Base-by-base conservation (phyloP, 2,113 vertebrate species). In the Oophaga pumilio region DNA sequence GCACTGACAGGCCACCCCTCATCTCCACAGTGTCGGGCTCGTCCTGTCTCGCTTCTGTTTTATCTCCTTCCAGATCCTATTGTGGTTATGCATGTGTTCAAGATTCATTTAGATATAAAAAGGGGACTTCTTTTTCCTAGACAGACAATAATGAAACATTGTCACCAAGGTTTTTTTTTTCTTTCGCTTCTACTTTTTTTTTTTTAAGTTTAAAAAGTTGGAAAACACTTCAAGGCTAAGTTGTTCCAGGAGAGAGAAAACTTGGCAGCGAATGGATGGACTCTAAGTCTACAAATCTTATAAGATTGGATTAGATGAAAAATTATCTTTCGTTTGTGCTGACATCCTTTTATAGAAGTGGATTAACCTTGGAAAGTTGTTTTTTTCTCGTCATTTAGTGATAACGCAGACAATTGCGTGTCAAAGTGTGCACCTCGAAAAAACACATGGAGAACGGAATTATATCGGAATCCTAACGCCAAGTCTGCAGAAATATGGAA, bases 151-250 rank as follows among this genome's bases (percentile, higher is more conserved):
- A 94, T 90, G 91, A 90, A 88, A 68, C 93, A 94, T 92, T 95
- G 94, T 95, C 93, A 93, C 93, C 90, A 2, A 5, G 89, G 49
- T 50, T 64, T 50, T 59, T 50, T 59, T 69, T 78, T 66, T 33
- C 4, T 33, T 33, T 33, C 33, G 33, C 33, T 33, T 33, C 33
- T 33, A 33, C 50, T 64, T 79, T 17, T 66, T 86, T 15, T 33
- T 86, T 84, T 43, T 88, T 87, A 91, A 90, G 89, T 92, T 94
- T 90, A 93, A 94, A 95, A 94, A 94, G 92, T 91, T 93, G 90
- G 90, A 91, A 93, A 94, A 95, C 94, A 95, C 94, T 95, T 96
- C 94, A 95, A 95, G 94, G 89, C 89, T 88, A 93, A 90, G 90
- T 90, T 92, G 91, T 92, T 93, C 93, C 90, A 91, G 92, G 92